Base-by-base conservation (phyloP, 2,797 vertebrate genomes). In the Microctenopoma steveboyesi region DNA sequence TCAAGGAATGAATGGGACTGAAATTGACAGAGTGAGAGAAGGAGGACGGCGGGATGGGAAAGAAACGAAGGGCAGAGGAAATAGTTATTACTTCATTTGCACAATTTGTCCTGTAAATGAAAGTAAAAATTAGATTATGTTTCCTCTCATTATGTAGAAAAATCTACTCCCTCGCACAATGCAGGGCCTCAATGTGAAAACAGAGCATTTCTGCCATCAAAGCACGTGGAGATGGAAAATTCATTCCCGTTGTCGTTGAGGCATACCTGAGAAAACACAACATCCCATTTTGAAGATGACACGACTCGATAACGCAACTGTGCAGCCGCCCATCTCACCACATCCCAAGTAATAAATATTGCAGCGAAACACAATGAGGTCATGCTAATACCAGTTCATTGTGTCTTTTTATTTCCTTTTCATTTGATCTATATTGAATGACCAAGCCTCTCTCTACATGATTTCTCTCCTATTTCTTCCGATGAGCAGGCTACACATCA, bases 81-180 rank as follows among this genome's bases (percentile, higher is more conserved):
- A 69, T 72, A 61, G 78, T 84, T 88, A 85, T 89, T 85, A 73
- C 78, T 86, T 76, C 74, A 78, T 88, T 87, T 87, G 72, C 84
- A 87, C 79, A 84, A 79, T 78, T 59, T 83, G 74, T 71, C 73
- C 83, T 69, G 80, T 85, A 88, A 88, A 89, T 88, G 78, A 91
- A 91, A 75, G 76, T 50, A 74, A 85, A 85, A 88, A 91, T 90
- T 86, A 85, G 76, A 91, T 91, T 82, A 82, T 52, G 74, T 69
- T 83, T 81, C 74, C 73, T 69, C 68, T 79, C 55, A 65, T 81
- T 63, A 60, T 73, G 62, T 27, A 7, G 33, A 25, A 40, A 71
- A 45, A 71, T 51, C 72, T 52, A 56, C 64, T 82, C 65, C 75
- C 82, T 80, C 80, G 70, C 82, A 82, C 71, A 78, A 75, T 62